These are phyloP conservation scores for Cosmopolites sordidus DNA, from an alignment of 2,888 invertebrate species.

Conservation along the genomic window DNA sequence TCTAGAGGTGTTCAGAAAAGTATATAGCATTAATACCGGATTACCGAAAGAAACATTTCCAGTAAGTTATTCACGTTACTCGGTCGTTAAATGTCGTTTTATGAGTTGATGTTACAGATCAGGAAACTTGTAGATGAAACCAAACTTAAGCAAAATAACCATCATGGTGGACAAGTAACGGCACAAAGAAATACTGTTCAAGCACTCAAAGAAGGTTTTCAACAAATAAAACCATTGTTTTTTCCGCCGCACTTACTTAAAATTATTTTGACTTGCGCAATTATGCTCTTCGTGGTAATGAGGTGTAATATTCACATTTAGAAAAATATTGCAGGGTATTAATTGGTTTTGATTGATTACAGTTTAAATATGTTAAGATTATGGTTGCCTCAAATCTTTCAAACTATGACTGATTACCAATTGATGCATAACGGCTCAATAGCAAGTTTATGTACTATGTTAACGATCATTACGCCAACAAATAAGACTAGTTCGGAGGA, in stretches of 20 bases:
- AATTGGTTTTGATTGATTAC: too few relatives aligned
- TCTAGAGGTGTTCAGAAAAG: constrained; percentile 56
- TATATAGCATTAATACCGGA: constrained; percentile 65
- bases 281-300: constrained; percentile 62
- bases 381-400: constrained; percentile 82
- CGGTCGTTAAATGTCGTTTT: constrained; percentile 5
- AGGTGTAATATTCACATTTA: constrained; percentile 57
- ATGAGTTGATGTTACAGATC: constrained; percentile 42
- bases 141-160: constrained; percentile 4
- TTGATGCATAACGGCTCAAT: constrained; percentile 36
- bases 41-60: constrained; percentile 58
- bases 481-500: constrained; percentile 15
- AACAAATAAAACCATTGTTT: constrained; percentile 63
- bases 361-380: constrained; percentile 71
- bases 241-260: constrained; percentile 56
- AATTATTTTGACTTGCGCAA: constrained; percentile 55
- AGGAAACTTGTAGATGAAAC: constrained; percentile 42
- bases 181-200: constrained; percentile 41
- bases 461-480: constrained; percentile 45
- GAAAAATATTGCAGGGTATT: background rate
- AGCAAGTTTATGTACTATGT: constrained; percentile 50
- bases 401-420: constrained; percentile 55
- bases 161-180: constrained; percentile 39
- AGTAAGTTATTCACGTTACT: constrained; percentile 49
- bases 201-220: constrained; percentile 55